A percentile compares a stretch with the other conserved stretches of the same genome.
Conservation (phyloP, 1,140 invertebrate species). For the Drosophila insularis region DNA sequence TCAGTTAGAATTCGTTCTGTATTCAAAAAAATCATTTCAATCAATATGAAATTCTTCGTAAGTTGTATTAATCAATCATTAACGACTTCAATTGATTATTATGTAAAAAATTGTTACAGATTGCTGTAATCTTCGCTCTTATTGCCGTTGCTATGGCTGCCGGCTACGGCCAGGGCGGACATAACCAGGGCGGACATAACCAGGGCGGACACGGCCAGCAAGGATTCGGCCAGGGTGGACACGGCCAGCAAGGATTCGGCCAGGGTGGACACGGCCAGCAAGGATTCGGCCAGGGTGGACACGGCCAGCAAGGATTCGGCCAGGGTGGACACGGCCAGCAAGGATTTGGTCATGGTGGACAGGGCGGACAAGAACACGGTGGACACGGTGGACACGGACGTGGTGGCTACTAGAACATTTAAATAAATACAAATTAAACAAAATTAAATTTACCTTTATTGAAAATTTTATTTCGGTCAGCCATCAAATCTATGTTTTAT, state of each 20-base stretch:
- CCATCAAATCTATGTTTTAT: too few species aligned
- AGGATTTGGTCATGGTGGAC: conserved; percentile 32
- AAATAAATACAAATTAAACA: background rate
- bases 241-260: conserved; percentile 28
- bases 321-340: conserved; percentile 28
- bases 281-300: conserved; percentile 32
- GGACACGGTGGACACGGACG: background rate
- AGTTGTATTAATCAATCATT: background rate
- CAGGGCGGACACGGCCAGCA: background rate
- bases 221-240: conserved; percentile 4
- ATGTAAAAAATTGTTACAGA: conserved; percentile 17
- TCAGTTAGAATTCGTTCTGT: conserved; percentile 31
- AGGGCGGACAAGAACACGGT: background rate
- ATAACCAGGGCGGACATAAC: background rate
- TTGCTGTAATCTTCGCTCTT: conserved; percentile 51
- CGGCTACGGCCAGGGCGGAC: conserved; percentile 22
- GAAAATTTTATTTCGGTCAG: too few species aligned
- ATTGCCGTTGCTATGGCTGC: conserved; percentile 42
- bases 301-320: conserved; percentile 14
- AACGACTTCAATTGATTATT: background rate
- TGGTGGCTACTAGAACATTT: background rate
- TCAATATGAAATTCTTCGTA: conserved; percentile 59
- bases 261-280: conserved; percentile 42
- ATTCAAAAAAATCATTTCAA: conserved; percentile 17
- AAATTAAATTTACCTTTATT: background rate